A percentile compares a stretch with the other conserved stretches of the same genome.
Evolutionary conservation across 2,113 vertebrate genomes (phyloP).

Genomic region (Tinamus guttatus): DNA sequence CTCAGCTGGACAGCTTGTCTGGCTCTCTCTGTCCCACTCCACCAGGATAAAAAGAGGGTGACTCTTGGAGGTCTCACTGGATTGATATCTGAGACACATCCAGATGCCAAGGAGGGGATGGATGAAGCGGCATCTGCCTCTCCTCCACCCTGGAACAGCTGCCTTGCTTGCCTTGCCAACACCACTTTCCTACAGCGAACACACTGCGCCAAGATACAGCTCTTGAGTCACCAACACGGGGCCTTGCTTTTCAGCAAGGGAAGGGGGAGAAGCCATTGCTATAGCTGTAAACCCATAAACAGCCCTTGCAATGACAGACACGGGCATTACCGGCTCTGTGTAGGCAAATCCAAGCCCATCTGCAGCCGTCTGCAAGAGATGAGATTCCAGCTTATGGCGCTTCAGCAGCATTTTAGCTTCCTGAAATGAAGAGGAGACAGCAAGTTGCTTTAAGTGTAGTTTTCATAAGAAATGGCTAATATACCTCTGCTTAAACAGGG

Average conservation of each 20-base stretch:
- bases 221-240: not conserved
- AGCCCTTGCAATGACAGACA: not conserved
- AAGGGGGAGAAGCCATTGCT: not conserved
- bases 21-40: not conserved
- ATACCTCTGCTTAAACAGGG: not conserved
- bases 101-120: not conserved
- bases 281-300: not conserved
- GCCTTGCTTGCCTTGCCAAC: not conserved
- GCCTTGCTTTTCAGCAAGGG: not conserved
- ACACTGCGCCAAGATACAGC: not conserved
- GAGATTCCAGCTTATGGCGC: conserved; percentile 87
- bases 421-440: conserved; percentile 64
- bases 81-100: not conserved
- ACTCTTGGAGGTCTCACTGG: not conserved
- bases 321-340: conserved; percentile 84
- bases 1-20: not conserved
- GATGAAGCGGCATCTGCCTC: fast-evolving
- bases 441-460: not conserved
- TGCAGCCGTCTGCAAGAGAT: conserved; percentile 85
- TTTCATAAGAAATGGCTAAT: not conserved
- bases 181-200: fast-evolving
- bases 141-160: not conserved
- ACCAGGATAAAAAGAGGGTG: not conserved
- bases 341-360: conserved; percentile 84
- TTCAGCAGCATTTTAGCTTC: conserved; percentile 81